Conservation (phyloP, 2,888 invertebrate genomes). For the Stenurella melanura region DNA sequence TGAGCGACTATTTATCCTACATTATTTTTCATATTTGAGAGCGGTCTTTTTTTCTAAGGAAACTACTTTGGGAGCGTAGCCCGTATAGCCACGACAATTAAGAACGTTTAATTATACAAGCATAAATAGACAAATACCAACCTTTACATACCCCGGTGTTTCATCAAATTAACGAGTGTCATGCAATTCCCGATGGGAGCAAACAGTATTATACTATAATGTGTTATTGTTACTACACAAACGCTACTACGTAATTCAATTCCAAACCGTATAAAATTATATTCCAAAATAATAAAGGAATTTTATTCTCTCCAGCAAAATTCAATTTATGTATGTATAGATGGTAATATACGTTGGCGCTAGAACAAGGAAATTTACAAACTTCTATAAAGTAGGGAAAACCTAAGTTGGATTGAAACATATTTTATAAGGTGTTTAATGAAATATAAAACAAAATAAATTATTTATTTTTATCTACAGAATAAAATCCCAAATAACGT, state of each 20-base stretch:
- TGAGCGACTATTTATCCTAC: background rate
- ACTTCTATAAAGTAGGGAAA: too few relatives aligned
- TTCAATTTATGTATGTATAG: background rate
- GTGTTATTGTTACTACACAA: constrained; percentile 12
- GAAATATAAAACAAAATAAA: too few relatives aligned
- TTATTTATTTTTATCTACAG: too few relatives aligned
- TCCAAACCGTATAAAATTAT: constrained; percentile 18
- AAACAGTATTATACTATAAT: constrained; percentile 4
- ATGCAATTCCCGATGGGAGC: constrained; percentile 9
- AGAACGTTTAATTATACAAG: background rate
- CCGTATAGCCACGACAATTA: too few relatives aligned
- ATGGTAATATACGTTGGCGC: too few relatives aligned
- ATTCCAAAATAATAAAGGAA: background rate
- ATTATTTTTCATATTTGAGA: background rate
- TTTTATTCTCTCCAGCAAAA: background rate
- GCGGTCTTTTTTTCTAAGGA: too few relatives aligned
- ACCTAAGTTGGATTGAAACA: too few relatives aligned
- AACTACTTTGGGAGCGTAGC: too few relatives aligned
- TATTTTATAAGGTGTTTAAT: too few relatives aligned
- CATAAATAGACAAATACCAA: background rate
- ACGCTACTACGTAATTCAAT: constrained; percentile 14
- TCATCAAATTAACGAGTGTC: constrained; percentile 14
- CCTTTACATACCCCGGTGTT: background rate
- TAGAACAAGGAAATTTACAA: too few relatives aligned
- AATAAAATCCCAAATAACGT: too few relatives aligned